Base-by-base conservation (phyloP, 2,888 invertebrate genomes). In the Nysson spinosus region DNA sequence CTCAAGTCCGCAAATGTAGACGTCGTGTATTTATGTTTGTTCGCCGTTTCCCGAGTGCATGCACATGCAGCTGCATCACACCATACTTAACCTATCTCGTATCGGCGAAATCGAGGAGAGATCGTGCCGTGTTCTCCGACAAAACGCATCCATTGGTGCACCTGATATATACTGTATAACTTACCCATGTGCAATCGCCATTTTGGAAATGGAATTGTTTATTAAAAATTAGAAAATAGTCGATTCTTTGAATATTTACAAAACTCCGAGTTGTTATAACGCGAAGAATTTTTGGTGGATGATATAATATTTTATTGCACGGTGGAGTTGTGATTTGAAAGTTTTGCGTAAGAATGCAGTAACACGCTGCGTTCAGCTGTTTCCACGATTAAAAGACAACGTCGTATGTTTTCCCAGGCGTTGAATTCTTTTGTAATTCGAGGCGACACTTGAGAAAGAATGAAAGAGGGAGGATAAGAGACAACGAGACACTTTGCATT, bases 1-100 rank as follows among this genome's bases (percentile, higher is more conserved):
- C 72, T 77, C 76, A 79, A 75, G 51, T 49, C 17, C 24, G 26
- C 60, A 43, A 14, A 34, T 37, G 56, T 46, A 62, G 12, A 52
- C 35, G n/a, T n/a, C 37, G 30, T 24, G 35, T 47, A 52, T 42
- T 40, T 58, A 49, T 30, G 40, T 52, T 55, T 34, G 30, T 32
- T 24, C 46, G 28, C 35, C 22, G 22, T 39, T 52, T 69, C 46
- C 47, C n/a, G n/a, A n/a, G 24, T 56, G 37, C 32, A 28, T 47
- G 24, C 37, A 22, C 35, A 9, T 30, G 42, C 56, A 69, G 60
- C 52, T 55, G 63, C 37, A 22, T 2, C n/a, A 32, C 12, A 32
- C 4, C 9, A 14, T 11, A 34, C 17, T 24, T 40, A 43, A 32
- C 42, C 17, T 35, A 37, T n/a, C n/a, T 28, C n/a, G 34, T 32